A percentile compares a stretch with the other conserved stretches of the same genome.
Evolutionary conservation across 2,888 invertebrate species (phyloP).

Genomic region (Leucophenga montana): DNA sequence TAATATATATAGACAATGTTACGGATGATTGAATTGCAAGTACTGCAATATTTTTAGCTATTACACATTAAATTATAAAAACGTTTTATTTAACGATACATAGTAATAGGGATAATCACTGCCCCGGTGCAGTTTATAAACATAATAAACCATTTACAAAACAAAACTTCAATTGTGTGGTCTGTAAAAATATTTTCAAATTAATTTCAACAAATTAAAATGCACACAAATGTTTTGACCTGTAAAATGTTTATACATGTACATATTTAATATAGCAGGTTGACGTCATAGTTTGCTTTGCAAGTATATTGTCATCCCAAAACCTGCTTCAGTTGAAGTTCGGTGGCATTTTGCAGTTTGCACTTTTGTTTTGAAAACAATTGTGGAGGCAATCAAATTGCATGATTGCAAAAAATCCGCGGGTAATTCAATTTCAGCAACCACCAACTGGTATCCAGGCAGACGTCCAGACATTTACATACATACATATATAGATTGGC

Average conservation of each 20-base stretch:
- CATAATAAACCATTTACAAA: not conserved
- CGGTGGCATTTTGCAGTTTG: slow-evolving; percentile 17
- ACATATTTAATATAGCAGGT: too few species aligned
- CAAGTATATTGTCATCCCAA: too few species aligned
- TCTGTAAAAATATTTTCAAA: slow-evolving; percentile 47
- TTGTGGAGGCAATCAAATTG: slow-evolving; percentile 10
- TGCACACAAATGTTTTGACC: slow-evolving; percentile 25
- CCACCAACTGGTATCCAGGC: slow-evolving; percentile 23
- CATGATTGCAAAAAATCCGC: slow-evolving; percentile 39
- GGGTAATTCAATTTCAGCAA: slow-evolving; percentile 51
- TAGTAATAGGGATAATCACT: too few species aligned
- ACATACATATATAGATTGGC: too few species aligned
- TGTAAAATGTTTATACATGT: too few species aligned
- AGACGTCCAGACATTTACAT: not conserved
- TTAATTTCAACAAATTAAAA: slow-evolving; percentile 58
- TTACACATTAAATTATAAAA: too few species aligned
- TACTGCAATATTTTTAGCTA: too few species aligned
- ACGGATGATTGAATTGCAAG: too few species aligned
- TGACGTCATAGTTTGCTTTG: too few species aligned
- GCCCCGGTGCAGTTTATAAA: not conserved
- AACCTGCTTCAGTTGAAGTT: not conserved
- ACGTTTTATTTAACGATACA: too few species aligned
- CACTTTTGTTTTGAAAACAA: slow-evolving; percentile 11
- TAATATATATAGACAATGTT: too few species aligned
- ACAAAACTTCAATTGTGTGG: slow-evolving; percentile 5